phyloP scores from a whole-genome alignment of 2,797 vertebrate genomes.

The Pelochelys cantorii region DNA sequence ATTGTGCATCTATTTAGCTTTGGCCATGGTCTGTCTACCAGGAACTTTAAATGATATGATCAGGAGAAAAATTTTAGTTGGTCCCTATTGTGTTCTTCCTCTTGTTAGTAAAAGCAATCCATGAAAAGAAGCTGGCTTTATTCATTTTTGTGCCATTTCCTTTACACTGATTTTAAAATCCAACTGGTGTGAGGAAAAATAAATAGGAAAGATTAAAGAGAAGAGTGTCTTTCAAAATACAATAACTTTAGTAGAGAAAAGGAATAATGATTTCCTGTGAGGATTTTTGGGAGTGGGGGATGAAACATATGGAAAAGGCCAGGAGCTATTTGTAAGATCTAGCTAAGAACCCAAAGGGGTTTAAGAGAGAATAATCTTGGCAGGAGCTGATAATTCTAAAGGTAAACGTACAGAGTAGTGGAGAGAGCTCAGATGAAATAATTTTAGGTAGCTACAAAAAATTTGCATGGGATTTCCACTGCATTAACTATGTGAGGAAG shows the following conservation, averaged over 20 bases:
- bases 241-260: not conserved
- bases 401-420: not conserved
- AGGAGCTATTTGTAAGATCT: not conserved
- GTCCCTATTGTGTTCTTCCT: not conserved
- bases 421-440: not conserved
- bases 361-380: not conserved
- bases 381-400: not conserved
- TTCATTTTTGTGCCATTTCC: not conserved
- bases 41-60: not conserved
- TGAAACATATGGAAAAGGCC: not conserved
- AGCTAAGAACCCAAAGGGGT: not conserved
- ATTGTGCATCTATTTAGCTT: not conserved
- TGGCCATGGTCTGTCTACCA: not conserved
- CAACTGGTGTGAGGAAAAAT: not conserved
- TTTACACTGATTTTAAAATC: not conserved
- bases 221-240: not conserved
- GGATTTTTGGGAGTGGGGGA: not conserved
- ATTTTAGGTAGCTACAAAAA: not conserved
- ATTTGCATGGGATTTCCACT: not conserved
- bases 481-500: not conserved
- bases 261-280: not conserved
- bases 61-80: not conserved
- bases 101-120: not conserved
- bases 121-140: not conserved
- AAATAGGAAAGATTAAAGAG: not conserved